Conservation (phyloP, 2,113 vertebrate species). For the Bagarius yarrelli region DNA sequence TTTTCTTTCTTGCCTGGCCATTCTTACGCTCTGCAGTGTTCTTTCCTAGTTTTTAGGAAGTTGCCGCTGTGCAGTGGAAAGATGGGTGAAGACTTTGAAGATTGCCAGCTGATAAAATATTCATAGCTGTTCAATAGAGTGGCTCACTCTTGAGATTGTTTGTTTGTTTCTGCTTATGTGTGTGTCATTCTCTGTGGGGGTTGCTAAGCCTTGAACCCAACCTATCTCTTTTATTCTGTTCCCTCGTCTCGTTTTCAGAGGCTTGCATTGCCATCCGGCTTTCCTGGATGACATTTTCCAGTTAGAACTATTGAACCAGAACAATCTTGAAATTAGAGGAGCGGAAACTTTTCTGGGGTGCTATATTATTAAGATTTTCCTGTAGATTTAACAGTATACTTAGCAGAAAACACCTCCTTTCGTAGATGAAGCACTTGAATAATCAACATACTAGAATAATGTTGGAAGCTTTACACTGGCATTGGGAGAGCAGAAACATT, state of each 20-base stretch:
- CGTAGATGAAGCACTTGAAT: no score
- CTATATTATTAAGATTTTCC: no score
- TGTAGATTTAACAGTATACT: no score
- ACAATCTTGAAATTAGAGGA: background rate
- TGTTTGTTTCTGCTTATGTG: background rate
- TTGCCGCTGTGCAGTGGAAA: constrained; percentile 5
- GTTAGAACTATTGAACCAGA: no score
- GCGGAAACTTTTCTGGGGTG: no score
- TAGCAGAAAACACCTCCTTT: no score
- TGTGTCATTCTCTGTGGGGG: background rate
- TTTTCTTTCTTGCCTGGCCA: constrained; percentile 6
- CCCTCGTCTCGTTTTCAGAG: background rate
- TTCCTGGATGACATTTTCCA: no score
- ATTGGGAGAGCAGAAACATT: background rate
- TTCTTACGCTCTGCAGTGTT: constrained; percentile 12
- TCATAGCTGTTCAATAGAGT: constrained; percentile 52
- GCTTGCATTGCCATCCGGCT: background rate
- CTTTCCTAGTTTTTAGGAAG: constrained; percentile 22
- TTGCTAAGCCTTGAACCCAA: background rate
- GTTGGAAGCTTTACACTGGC: background rate
- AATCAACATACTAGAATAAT: background rate
- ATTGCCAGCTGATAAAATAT: constrained; percentile 63
- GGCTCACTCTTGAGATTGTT: constrained; percentile 16
- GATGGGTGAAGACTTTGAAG: constrained; percentile 53
- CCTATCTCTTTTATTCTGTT: background rate